These are phyloP conservation scores for Drosophila equinoxialis DNA, from an alignment of 1,140 invertebrate genomes.

Conservation along the genomic window DNA sequence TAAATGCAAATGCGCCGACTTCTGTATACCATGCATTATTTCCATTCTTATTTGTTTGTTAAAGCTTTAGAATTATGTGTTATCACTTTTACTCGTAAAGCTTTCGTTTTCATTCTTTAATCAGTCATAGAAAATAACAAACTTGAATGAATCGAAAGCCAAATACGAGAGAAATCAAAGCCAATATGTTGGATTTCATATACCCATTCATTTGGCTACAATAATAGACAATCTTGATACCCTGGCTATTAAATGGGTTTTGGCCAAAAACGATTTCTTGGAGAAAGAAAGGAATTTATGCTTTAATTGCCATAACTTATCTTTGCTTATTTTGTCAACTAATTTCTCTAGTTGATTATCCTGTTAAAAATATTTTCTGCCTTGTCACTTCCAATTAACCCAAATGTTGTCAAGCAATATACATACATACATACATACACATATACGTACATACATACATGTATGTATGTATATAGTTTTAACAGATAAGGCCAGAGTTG, in stretches of 20 bases:
- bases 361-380: conserved; percentile 40
- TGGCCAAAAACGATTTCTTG: no score
- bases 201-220: not conserved
- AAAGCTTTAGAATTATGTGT: conserved; percentile 24
- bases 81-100: conserved; percentile 40
- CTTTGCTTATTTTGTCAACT: not conserved
- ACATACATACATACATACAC: conserved; percentile 29
- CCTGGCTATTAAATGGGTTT: not conserved
- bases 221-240: not conserved
- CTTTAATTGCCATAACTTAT: not conserved
- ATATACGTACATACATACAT: not conserved
- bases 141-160: conserved; percentile 28
- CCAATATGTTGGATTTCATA: not conserved
- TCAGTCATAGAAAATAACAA: conserved; percentile 27
- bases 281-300: not conserved
- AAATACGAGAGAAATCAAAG: conserved; percentile 9
- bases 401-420: conserved; percentile 44
- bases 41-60: conserved; percentile 22
- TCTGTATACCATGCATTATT: not conserved
- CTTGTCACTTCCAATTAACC: conserved; percentile 64
- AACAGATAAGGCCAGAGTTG: conserved; percentile 20
- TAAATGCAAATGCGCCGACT: no score
- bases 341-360: conserved; percentile 24
- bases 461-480: conserved; percentile 12
- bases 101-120: conserved; percentile 56